Evolutionary conservation across 2,797 vertebrate species (phyloP).

Genomic region (Sebastes kiyomatsui): DNA sequence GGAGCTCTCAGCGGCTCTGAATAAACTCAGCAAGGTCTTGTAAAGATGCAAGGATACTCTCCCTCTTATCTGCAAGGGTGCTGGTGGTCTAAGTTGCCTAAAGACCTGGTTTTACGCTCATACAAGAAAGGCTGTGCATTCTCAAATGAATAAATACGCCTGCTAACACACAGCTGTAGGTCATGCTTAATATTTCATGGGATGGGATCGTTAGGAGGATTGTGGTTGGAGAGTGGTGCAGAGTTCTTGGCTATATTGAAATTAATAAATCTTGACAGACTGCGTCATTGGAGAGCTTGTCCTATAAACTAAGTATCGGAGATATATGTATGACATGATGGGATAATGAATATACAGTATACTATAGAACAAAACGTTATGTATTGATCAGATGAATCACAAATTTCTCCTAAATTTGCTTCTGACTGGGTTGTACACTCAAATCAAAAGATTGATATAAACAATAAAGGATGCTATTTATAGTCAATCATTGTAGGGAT

Average conservation of each 20-base stretch:
- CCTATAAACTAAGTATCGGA: background rate
- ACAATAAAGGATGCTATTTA: background rate
- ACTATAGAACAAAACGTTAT: background rate
- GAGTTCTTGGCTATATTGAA: background rate
- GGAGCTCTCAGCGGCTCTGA: background rate
- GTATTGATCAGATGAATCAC: background rate
- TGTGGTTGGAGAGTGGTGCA: background rate
- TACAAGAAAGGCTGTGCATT: background rate
- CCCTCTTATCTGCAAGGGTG: background rate
- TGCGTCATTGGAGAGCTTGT: background rate
- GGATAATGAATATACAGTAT: background rate
- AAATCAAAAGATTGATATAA: background rate
- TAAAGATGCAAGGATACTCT: background rate
- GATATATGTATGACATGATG: background rate
- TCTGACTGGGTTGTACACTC: background rate
- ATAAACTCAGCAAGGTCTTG: constrained; percentile 4
- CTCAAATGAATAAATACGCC: constrained; percentile 16
- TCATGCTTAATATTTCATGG: constrained; percentile 44
- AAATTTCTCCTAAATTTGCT: background rate
- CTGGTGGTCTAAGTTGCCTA: background rate
- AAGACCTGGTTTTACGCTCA: background rate
- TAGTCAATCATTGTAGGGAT: background rate
- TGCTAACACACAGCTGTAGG: constrained; percentile 19
- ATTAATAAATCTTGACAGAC: constrained; percentile 19
- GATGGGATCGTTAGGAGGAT: constrained; percentile 2